phyloP scores from a whole-genome alignment of 2,888 invertebrate species.

The Hydrotaea diabolus region DNA sequence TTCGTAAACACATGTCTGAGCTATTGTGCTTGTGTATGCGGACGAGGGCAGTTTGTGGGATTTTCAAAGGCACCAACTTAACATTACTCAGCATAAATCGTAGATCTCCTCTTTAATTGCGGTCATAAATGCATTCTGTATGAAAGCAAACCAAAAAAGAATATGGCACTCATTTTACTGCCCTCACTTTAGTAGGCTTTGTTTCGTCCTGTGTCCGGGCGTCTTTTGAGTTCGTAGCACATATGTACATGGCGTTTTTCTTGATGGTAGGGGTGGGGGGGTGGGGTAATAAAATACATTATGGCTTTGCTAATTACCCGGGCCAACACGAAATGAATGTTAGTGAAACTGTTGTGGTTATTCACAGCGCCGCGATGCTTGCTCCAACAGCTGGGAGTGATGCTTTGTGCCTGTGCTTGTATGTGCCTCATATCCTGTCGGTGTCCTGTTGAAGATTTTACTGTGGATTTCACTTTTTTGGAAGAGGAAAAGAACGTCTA shows the following conservation, averaged over 20 bases:
- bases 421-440: not conserved
- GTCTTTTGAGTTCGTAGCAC: not conserved
- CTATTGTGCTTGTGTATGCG: not conserved
- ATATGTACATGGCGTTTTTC: conserved; percentile 8
- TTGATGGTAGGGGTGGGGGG: not conserved
- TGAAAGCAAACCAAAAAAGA: not conserved
- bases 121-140: conserved; percentile 26
- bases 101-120: conserved; percentile 33
- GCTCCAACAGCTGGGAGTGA: not conserved
- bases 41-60: not conserved
- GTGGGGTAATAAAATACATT: conserved; percentile 39
- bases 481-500: not conserved
- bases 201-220: not conserved
- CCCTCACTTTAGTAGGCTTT: too few relatives aligned
- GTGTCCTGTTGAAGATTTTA: too few relatives aligned
- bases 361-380: not conserved
- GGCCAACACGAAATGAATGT: conserved; percentile 3
- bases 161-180: not conserved
- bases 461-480: too few relatives aligned
- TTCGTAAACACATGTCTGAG: not conserved
- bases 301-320: conserved; percentile 37
- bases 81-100: conserved; percentile 30
- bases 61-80: conserved; percentile 27
- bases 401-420: not conserved
- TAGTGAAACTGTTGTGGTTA: not conserved